phyloP scores from a whole-genome alignment of 1,140 invertebrate species.

The Aphelinus atriplicis region DNA sequence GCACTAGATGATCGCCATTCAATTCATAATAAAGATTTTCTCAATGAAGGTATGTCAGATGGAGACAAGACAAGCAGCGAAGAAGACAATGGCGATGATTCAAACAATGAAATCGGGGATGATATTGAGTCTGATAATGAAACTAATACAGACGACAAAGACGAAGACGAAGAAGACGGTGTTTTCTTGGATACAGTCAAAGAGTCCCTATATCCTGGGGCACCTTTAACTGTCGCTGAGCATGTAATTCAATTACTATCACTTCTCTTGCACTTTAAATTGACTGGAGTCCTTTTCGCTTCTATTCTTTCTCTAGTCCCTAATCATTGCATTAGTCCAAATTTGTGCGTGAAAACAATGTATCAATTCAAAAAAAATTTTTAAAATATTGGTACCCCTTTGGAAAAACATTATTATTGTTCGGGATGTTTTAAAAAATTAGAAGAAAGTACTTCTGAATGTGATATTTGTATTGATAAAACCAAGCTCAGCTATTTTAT shows the following conservation, averaged over 20 bases:
- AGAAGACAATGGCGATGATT: too few relatives aligned
- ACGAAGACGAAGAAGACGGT: too few relatives aligned
- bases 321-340: neutral
- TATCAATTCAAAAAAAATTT: neutral
- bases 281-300: neutral
- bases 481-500: neutral
- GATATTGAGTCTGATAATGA: too few relatives aligned
- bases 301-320: neutral
- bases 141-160: too few relatives aligned
- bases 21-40: too few relatives aligned
- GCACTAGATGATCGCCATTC: too few relatives aligned
- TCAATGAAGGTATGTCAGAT: too few relatives aligned
- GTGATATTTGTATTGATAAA: neutral
- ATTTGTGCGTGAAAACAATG: slow-evolving; percentile 8
- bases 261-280: neutral
- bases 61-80: too few relatives aligned
- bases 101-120: too few relatives aligned
- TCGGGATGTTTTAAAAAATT: neutral
- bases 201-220: neutral
- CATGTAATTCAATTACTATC: neutral
- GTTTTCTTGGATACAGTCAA: neutral
- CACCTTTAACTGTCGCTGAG: slow-evolving; percentile 1
- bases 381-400: neutral
- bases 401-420: neutral
- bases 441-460: neutral